phyloP scores from a whole-genome alignment of 2,888 invertebrate genomes.

The Listrodromus nycthemerus region DNA sequence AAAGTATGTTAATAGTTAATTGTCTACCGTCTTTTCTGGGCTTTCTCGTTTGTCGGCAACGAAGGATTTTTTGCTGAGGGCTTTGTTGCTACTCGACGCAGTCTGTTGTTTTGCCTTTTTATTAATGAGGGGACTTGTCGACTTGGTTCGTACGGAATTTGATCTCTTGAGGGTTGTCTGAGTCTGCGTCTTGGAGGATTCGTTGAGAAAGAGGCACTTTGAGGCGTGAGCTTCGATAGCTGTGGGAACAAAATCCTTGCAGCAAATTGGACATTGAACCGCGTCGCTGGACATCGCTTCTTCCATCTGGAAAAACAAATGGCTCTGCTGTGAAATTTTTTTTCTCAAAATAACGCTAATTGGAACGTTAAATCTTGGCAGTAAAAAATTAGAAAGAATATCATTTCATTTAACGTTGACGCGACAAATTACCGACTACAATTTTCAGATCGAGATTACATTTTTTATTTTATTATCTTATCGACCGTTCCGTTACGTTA shows the following conservation, averaged over 20 bases:
- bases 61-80: background rate
- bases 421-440: background rate
- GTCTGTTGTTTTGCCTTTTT: constrained; percentile 62
- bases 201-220: constrained; percentile 90
- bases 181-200: constrained; percentile 70
- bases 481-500: too few relatives aligned
- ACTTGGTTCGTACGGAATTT: constrained; percentile 50
- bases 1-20: background rate
- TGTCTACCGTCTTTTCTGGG: constrained; percentile 18
- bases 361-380: background rate
- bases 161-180: constrained; percentile 67
- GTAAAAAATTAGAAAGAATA: background rate
- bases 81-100: constrained; percentile 42
- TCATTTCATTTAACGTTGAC: background rate
- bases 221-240: constrained; percentile 89
- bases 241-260: constrained; percentile 85
- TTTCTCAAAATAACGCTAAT: background rate
- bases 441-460: background rate
- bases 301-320: constrained; percentile 37
- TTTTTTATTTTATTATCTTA: too few relatives aligned
- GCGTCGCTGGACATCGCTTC: constrained; percentile 68
- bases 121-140: constrained; percentile 60
- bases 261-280: constrained; percentile 88
- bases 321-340: background rate
- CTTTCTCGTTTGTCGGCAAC: constrained; percentile 27